Base-by-base conservation (phyloP, 1,140 invertebrate genomes). In the Drosophila busckii region DNA sequence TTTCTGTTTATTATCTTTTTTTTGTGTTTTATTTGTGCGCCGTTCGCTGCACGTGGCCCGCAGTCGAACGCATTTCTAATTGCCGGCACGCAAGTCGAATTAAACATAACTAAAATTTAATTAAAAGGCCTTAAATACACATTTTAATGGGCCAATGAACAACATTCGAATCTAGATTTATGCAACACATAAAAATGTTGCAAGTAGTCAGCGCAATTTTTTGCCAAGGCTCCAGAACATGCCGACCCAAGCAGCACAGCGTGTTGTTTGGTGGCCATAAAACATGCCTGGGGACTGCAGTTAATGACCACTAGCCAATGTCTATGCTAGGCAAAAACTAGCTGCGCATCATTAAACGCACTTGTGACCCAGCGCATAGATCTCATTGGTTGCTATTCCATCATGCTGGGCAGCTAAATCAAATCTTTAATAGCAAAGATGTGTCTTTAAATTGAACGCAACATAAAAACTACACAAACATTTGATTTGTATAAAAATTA, bases 261-360 rank as follows among this genome's bases (percentile, higher is more conserved):
- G n/a, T n/a, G n/a, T n/a, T 78, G 73, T 73, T 73, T 42, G 49
- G 63, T 68, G 59, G 58, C 41, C 73, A 78, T 78, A 78, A 78
- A 78, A 78, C 73, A 78, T 78, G 53, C 34, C 45, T 69, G 40
- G 61, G 58, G 73, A 35, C 73, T 78, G 73, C 73, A 64, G 73
- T 60, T 78, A 80, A 78, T 80, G 68, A 64, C 73, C 75, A 37
- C n/a, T n/a, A 68, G 55, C 63, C 40, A 35, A 45, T 59, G 50
- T 53, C 37, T 70, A 78, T 28, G 48, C 48, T n/a, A n/a, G n/a
- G n/a, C n/a, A n/a, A n/a, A 29, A 31, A 49, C 70, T 69, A 70
- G 73, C 58, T 62, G 46, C 38, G 40, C 59, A 68, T 67, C 73
- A 80, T 78, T 78, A 78, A 78, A 64, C 68, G 56, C 73, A 78